A percentile compares a stretch with the other conserved stretches of the same genome.
Evolutionary conservation across 2,113 vertebrate species (phyloP).

Genomic region (Xenopus borealis): DNA sequence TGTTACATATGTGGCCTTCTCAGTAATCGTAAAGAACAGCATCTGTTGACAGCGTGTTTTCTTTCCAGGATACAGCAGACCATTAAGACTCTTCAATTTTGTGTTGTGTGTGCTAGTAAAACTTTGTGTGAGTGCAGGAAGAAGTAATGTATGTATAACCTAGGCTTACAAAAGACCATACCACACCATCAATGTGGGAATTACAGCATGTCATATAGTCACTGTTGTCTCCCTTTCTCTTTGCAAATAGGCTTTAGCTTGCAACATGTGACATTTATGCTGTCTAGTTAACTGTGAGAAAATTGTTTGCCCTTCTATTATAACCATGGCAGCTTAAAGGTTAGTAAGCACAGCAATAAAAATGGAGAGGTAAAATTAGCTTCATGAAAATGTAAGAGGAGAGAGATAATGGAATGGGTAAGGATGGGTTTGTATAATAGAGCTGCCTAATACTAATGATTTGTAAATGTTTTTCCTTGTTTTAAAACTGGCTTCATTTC

Average conservation of each 20-base stretch:
- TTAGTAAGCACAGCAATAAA: slow-evolving; percentile 45
- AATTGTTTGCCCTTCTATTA: slow-evolving; percentile 45
- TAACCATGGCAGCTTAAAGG: slow-evolving; percentile 41
- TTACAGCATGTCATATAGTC: slow-evolving; percentile 30
- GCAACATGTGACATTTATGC: slow-evolving; percentile 45
- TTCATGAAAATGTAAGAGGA: slow-evolving; percentile 22
- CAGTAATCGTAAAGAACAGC: no score
- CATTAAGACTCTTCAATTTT: no score
- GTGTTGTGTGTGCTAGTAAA: neutral
- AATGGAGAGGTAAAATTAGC: slow-evolving; percentile 36
- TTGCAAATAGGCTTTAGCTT: slow-evolving; percentile 44
- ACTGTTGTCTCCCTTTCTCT: slow-evolving; percentile 26
- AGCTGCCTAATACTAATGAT: slow-evolving; percentile 33
- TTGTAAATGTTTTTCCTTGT: slow-evolving; percentile 38
- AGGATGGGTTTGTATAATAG: slow-evolving; percentile 22
- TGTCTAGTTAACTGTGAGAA: slow-evolving; percentile 44
- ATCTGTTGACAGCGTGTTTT: no score
- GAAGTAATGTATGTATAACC: slow-evolving; percentile 19
- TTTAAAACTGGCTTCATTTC: slow-evolving; percentile 25
- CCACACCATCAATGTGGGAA: neutral
- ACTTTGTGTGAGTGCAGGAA: slow-evolving; percentile 23
- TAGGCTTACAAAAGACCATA: neutral
- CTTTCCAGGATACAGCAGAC: no score
- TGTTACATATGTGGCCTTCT: no score
- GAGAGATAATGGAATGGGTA: slow-evolving; percentile 36